Percentiles rank a stretch among this genome's conserved stretches.
These are phyloP conservation scores for Ranitomeya imitator DNA, from an alignment of 2,113 vertebrate species.

Conservation along the genomic window DNA sequence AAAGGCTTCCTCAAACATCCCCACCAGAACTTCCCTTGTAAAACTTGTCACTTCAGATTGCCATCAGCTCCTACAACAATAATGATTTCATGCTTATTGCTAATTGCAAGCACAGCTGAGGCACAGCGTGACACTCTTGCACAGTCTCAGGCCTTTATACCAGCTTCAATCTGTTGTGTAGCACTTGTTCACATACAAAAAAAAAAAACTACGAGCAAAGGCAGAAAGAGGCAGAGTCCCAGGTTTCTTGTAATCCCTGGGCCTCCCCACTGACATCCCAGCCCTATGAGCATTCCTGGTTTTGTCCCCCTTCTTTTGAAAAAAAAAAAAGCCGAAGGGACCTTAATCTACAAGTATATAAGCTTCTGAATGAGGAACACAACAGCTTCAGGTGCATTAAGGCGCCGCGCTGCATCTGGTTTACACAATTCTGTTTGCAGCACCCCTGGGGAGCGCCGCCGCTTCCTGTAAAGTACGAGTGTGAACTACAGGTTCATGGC, in stretches of 20 bases:
- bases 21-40: constrained; percentile 84
- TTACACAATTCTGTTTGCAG: constrained; percentile 88
- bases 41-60: constrained; percentile 97
- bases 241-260: constrained; percentile 98
- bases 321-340: constrained; percentile 79
- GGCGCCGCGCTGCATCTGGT: constrained; percentile 82
- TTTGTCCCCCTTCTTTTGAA: constrained; percentile 83
- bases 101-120: constrained; percentile 99
- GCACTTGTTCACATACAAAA: constrained; percentile 82
- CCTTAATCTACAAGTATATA: constrained; percentile 82
- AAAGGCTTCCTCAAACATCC: constrained; percentile 75
- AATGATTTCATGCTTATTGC: constrained; percentile 98
- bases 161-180: constrained; percentile 87
- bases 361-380: constrained; percentile 78
- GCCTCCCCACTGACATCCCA: constrained; percentile 87
- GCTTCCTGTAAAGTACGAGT: constrained; percentile 95
- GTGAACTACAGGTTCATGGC: constrained; percentile 89
- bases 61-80: constrained; percentile 95
- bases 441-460: constrained; percentile 85
- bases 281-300: constrained; percentile 90
- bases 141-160: constrained; percentile 87
- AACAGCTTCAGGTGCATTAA: constrained; percentile 86
- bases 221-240: constrained; percentile 99
- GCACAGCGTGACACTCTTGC: constrained; percentile 90
- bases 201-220: constrained; percentile 89